Evolutionary conservation across 2,888 invertebrate species (phyloP).

Genomic region (Plemyria rubiginata): DNA sequence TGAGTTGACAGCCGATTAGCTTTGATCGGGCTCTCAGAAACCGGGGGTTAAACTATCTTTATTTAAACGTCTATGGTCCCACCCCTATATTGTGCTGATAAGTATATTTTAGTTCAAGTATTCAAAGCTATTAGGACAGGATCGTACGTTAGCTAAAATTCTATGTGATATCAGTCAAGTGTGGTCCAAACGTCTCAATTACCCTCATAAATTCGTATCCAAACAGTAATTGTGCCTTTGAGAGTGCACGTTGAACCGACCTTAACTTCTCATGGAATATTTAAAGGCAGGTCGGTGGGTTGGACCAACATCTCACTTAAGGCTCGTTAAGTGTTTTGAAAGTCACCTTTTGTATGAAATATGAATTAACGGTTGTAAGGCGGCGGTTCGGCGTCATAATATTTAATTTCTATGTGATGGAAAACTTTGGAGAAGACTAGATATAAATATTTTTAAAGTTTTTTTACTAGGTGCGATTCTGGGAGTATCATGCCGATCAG

Average conservation of each 20-base stretch:
- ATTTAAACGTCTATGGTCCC: too few relatives aligned
- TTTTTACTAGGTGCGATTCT: background rate
- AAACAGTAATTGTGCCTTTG: conserved; percentile 16
- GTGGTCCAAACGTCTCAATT: conserved; percentile 15
- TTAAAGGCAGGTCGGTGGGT: conserved; percentile 53
- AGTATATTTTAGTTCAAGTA: conserved; percentile 1
- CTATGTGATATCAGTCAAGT: background rate
- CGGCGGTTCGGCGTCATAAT: conserved; percentile 45
- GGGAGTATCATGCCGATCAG: background rate
- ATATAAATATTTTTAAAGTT: conserved; percentile 2
- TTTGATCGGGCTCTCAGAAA: too few relatives aligned
- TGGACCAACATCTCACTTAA: conserved; percentile 69
- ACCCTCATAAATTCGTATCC: conserved; percentile 18
- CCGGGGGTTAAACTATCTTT: too few relatives aligned
- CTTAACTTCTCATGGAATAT: conserved; percentile 49
- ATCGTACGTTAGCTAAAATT: background rate
- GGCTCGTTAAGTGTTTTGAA: conserved; percentile 75
- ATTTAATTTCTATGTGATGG: background rate
- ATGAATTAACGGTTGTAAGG: conserved; percentile 74
- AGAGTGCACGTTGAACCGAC: conserved; percentile 15
- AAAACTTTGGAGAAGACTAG: conserved; percentile 18
- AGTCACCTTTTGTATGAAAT: conserved; percentile 80
- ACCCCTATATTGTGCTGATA: too few relatives aligned
- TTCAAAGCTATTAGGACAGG: background rate
- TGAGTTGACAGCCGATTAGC: too few relatives aligned